Evolutionary conservation across 2,888 invertebrate genomes (phyloP), one percentile per base, ranked within the genome.

Genomic region (Apodemia mormo): DNA sequence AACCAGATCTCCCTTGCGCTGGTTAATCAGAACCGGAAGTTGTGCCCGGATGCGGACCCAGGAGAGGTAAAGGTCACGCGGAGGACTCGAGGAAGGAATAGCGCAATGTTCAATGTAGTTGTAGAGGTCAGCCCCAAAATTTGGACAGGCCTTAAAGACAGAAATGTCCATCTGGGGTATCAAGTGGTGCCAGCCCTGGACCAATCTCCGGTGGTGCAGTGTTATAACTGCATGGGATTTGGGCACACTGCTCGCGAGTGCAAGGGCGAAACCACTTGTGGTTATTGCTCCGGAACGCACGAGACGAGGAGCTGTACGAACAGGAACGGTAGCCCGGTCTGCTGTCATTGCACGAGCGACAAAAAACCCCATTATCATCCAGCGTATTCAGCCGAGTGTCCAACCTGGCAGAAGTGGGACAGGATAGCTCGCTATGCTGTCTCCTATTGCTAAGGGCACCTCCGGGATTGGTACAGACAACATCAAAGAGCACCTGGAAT

Each of bases 381-480:
- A 6, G 52, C 52, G 2, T 52, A 52, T 5, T n/a, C n/a, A 10
- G 5, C 52, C n/a, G 52, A 52, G 10, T 52, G 52, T n/a, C 52
- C 52, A 1, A 14, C 14, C 5, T 52, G 52, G 52, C 12, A 52
- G 5, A 52, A 52, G 10, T 52, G 52, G 43, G 43, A 43, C 8
- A 43, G 43, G 43, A 43, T 43, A 43, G 43, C 43, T 9, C 7
- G 43, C 7, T 8, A 4, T 5, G 7, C 43, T 2, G 43, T 43
- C 2, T 43, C 43, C 0, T 43, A 43, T 43, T 43, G 43, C 8
- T 43, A 9, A 43, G 9, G 43, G 43, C 43, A 43, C 43, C 43
- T 0, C 43, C 0, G 43, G 43, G 9, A 2, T 9, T 4, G 0
- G n/a, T n/a, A n/a, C n/a, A n/a, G n/a, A n/a, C n/a, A n/a, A n/a